Evolutionary conservation across 1,140 invertebrate genomes (phyloP).

Genomic region (Drosophila kepulauana): DNA sequence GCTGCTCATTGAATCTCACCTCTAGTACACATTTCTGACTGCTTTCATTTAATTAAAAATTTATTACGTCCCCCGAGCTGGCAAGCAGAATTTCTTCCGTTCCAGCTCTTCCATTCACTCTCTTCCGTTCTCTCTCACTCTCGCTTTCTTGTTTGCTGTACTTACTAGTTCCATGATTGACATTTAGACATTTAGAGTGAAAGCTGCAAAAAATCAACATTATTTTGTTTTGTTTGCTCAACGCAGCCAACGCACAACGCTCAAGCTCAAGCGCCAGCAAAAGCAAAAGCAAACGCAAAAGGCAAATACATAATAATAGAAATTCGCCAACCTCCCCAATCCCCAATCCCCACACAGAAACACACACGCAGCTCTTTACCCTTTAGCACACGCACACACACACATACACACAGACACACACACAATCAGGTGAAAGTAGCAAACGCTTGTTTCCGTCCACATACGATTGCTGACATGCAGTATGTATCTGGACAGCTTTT

Average conservation of each 20-base stretch:
- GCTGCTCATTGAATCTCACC: conserved; percentile 7
- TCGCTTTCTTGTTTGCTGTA: background rate
- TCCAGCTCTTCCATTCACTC: background rate
- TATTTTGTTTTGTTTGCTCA: conserved; percentile 46
- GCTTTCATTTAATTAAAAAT: conserved; percentile 63
- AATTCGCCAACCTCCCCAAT: conserved; percentile 36
- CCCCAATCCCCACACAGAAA: background rate
- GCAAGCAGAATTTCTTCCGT: conserved; percentile 12
- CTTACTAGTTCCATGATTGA: conserved; percentile 40
- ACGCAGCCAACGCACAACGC: background rate
- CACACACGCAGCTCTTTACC: too few species aligned
- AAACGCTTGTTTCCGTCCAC: background rate
- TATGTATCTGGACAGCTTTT: too few species aligned
- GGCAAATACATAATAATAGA: conserved; percentile 60
- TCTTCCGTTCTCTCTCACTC: background rate
- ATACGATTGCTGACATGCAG: background rate
- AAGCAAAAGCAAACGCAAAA: conserved; percentile 39
- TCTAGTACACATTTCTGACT: conserved; percentile 39
- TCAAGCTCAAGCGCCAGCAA: conserved; percentile 5
- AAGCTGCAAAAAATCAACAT: conserved; percentile 56
- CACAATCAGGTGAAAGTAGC: background rate
- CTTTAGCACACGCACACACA: background rate
- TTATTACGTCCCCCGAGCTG: conserved; percentile 48
- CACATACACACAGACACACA: background rate
- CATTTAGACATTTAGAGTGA: conserved; percentile 57